These are phyloP conservation scores for Dunckerocampus dactyliophorus DNA, from an alignment of 2,113 vertebrate species.

Conservation along the genomic window DNA sequence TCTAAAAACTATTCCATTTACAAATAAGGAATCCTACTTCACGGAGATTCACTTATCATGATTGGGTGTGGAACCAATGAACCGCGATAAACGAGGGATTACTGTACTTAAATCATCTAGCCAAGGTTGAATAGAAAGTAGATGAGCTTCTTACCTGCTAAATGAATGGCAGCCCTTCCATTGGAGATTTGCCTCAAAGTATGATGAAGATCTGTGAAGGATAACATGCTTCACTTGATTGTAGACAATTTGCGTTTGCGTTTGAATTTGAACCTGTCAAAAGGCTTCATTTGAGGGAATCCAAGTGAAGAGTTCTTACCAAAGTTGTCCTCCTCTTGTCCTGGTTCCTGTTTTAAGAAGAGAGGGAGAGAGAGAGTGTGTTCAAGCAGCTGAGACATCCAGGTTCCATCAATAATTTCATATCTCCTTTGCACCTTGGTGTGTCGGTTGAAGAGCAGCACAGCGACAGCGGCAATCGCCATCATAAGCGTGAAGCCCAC, in stretches of 20 bases:
- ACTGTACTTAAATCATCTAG: background rate
- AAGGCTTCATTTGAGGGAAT: constrained; percentile 1
- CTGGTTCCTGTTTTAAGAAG: constrained; percentile 25
- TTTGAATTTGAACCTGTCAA: background rate
- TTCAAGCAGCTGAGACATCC: background rate
- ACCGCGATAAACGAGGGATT: no score
- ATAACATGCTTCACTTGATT: constrained; percentile 11
- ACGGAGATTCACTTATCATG: no score
- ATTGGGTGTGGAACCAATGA: no score
- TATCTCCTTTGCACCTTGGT: constrained; percentile 44
- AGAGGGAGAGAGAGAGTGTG: background rate
- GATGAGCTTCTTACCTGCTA: constrained; percentile 44
- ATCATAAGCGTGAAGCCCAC: constrained; percentile 51
- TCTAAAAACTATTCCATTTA: no score
- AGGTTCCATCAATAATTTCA: background rate
- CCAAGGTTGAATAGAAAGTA: background rate
- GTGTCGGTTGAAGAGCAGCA: constrained; percentile 28
- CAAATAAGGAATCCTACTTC: no score
- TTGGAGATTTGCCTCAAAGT: constrained; percentile 57
- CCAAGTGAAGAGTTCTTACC: constrained; percentile 45
- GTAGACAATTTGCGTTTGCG: background rate
- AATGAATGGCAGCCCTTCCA: constrained; percentile 56
- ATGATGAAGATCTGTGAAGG: constrained; percentile 52
- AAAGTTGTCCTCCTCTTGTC: constrained; percentile 6
- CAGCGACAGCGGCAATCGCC: background rate